Evolutionary conservation across 2,888 invertebrate species (phyloP).

Genomic region (Sericinus montela): DNA sequence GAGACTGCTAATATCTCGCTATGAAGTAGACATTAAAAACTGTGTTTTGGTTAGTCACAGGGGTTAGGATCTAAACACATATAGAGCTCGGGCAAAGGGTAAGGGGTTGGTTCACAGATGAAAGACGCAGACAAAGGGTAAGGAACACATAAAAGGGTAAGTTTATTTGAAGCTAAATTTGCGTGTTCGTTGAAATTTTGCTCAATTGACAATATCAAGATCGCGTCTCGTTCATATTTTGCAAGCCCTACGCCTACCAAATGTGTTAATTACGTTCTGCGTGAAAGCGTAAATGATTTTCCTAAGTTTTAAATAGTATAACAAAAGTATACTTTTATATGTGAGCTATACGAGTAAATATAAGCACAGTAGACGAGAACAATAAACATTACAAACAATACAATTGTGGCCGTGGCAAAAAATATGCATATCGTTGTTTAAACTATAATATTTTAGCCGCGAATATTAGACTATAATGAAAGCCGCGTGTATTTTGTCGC

Average conservation of each 20-base stretch:
- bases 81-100: conserved; percentile 76
- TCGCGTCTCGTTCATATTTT: conserved; percentile 69
- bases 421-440: background rate
- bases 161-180: conserved; percentile 79
- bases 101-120: conserved; percentile 83
- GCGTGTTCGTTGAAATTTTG: conserved; percentile 77
- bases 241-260: conserved; percentile 66
- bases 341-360: conserved; percentile 63
- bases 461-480: conserved; percentile 23
- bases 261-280: conserved; percentile 75
- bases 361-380: conserved; percentile 79
- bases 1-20: conserved; percentile 59
- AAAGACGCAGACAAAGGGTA: conserved; percentile 90
- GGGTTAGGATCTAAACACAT: conserved; percentile 78
- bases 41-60: conserved; percentile 74
- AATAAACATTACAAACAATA: conserved; percentile 74
- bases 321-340: conserved; percentile 69
- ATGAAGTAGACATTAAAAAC: conserved; percentile 69
- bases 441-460: too few species aligned
- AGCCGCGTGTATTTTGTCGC: conserved; percentile 50
- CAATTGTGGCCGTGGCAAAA: conserved; percentile 68
- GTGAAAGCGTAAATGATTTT: conserved; percentile 80
- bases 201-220: conserved; percentile 68
- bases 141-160: conserved; percentile 81
- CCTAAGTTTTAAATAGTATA: conserved; percentile 70